phyloP scores from a whole-genome alignment of 1,140 invertebrate genomes.

The Calephelis virginiensis region DNA sequence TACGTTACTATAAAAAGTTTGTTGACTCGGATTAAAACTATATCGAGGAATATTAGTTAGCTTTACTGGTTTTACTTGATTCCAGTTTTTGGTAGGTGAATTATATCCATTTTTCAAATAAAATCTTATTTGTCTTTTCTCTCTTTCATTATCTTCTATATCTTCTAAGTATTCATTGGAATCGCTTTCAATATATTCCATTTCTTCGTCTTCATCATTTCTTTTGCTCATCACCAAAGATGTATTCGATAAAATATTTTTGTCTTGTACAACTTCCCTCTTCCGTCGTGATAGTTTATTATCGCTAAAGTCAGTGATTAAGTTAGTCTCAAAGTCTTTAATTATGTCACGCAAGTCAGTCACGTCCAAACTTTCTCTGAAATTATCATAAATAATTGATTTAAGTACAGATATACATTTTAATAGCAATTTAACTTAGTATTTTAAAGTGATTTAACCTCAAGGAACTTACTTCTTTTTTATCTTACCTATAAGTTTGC shows the following conservation, averaged over 20 bases:
- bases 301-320: constrained; percentile 41
- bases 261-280: constrained; percentile 40
- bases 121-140: constrained; percentile 72
- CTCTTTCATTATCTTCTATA: constrained; percentile 58
- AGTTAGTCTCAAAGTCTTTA: constrained; percentile 57
- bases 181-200: constrained; percentile 58
- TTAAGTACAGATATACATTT: constrained; percentile 2
- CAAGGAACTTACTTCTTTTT: neutral
- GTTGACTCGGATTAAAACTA: constrained; percentile 50
- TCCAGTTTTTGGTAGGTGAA: constrained; percentile 45
- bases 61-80: constrained; percentile 44
- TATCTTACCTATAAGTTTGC: constrained; percentile 75
- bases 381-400: constrained; percentile 38
- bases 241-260: constrained; percentile 23
- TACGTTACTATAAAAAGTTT: constrained; percentile 39
- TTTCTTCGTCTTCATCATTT: constrained; percentile 53
- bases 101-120: constrained; percentile 62
- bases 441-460: neutral
- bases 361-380: constrained; percentile 59
- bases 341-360: constrained; percentile 64
- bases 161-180: constrained; percentile 32
- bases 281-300: constrained; percentile 51
- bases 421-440: too few relatives aligned
- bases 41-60: constrained; percentile 45
- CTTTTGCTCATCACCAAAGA: constrained; percentile 37